Evolutionary conservation across 2,113 vertebrate genomes (phyloP).

Genomic region (Brachyhypopomus occidentalis): DNA sequence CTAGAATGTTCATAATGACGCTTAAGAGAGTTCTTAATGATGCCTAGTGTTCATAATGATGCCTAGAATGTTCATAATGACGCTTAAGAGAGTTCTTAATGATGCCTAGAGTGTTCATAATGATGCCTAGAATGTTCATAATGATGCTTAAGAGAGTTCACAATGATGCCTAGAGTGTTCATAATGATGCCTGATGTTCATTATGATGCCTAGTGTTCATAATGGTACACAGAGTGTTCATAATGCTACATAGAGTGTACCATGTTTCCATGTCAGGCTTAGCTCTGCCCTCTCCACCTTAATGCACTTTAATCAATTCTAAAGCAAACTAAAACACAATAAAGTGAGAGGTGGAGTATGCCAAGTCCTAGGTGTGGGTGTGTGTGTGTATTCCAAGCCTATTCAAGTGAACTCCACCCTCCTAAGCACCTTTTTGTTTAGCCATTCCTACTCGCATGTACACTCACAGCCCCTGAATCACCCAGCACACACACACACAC

Average conservation of each 20-base stretch:
- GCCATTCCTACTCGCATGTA: constrained; percentile 5
- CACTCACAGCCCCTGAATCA: background rate
- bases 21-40: too few species aligned
- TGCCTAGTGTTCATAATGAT: too few species aligned
- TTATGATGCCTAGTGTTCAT: too few species aligned
- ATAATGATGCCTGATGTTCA: too few species aligned
- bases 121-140: background rate
- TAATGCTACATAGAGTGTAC: too few species aligned
- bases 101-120: too few species aligned
- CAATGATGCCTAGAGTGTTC: too few species aligned
- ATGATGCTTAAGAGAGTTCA: too few species aligned
- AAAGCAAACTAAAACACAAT: constrained; percentile 31
- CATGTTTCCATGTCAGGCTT: background rate
- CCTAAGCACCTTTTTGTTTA: constrained; percentile 29
- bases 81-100: too few species aligned
- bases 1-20: too few species aligned
- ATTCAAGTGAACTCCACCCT: constrained; percentile 10
- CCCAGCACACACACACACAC: constrained; percentile 22
- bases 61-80: too few species aligned
- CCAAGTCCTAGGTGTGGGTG: background rate
- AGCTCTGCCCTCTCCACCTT: background rate
- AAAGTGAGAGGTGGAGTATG: constrained; percentile 26
- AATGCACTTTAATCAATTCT: constrained; percentile 25
- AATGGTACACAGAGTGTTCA: too few species aligned
- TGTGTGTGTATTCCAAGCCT: constrained; percentile 11